These are phyloP conservation scores for Danio aesculapii DNA, from an alignment of 2,797 vertebrate species.

Conservation along the genomic window DNA sequence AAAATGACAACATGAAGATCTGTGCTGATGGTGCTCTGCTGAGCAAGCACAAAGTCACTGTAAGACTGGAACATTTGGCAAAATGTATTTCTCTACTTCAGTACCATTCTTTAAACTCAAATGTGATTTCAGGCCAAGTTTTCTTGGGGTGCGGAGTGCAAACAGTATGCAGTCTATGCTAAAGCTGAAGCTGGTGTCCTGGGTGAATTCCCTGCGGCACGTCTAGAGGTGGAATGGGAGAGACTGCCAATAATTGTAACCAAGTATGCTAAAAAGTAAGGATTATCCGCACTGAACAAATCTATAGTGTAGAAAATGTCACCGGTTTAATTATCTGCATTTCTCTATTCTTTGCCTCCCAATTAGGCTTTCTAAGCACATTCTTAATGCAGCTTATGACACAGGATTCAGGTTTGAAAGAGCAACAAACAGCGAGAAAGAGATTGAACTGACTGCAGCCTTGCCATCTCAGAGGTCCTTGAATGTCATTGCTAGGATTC, in stretches of 20 bases:
- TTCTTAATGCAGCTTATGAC: slow-evolving; percentile 62
- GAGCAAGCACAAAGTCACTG: slow-evolving; percentile 82
- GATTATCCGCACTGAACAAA: background rate
- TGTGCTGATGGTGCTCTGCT: slow-evolving; percentile 80
- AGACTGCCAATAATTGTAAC: slow-evolving; percentile 74
- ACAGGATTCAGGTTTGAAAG: slow-evolving; percentile 65
- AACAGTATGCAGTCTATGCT: slow-evolving; percentile 74
- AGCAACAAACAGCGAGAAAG: slow-evolving; percentile 69
- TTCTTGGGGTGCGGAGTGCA: slow-evolving; percentile 83
- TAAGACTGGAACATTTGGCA: slow-evolving; percentile 67
- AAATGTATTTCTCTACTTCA: no score
- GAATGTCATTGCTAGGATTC: slow-evolving; percentile 69
- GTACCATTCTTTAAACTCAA: background rate
- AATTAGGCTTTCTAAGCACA: slow-evolving; percentile 71
- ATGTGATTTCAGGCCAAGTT: slow-evolving; percentile 74
- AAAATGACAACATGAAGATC: slow-evolving; percentile 80
- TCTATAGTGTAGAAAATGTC: background rate
- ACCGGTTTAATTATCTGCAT: background rate
- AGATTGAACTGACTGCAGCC: slow-evolving; percentile 74
- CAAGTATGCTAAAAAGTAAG: slow-evolving; percentile 73
- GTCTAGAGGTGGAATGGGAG: slow-evolving; percentile 79
- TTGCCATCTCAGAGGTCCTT: slow-evolving; percentile 64
- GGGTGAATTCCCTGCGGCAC: slow-evolving; percentile 74
- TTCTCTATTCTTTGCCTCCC: slow-evolving; percentile 25
- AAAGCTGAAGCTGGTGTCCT: slow-evolving; percentile 81